A percentile compares a stretch with the other conserved stretches of the same genome.
Evolutionary conservation across 2,797 vertebrate species (phyloP).

Genomic region (Eulemur albifrons): DNA sequence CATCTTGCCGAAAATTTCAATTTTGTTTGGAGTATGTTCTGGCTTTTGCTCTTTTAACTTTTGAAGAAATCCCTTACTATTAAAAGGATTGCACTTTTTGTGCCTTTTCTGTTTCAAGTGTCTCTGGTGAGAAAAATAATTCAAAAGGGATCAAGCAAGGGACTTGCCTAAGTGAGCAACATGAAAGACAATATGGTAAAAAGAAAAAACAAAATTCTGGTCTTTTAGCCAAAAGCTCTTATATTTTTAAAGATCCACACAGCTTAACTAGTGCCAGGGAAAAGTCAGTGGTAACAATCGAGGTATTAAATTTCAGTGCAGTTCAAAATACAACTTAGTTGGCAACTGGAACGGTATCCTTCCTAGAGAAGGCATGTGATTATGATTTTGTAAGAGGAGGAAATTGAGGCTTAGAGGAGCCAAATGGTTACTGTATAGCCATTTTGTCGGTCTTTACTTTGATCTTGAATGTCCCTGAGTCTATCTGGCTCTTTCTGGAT

Average conservation of each 20-base stretch:
- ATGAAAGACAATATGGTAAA: neutral
- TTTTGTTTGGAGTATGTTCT: constrained; percentile 3
- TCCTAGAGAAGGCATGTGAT: neutral
- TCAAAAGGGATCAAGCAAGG: neutral
- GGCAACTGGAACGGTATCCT: neutral
- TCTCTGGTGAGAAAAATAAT: constrained; percentile 26
- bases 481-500: neutral
- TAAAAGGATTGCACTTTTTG: neutral
- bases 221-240: constrained; percentile 32
- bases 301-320: neutral
- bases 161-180: neutral
- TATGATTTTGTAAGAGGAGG: neutral
- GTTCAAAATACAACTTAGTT: neutral
- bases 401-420: neutral
- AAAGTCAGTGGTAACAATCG: neutral
- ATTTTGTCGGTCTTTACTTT: neutral
- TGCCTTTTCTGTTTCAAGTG: constrained; percentile 19
- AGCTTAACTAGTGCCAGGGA: neutral
- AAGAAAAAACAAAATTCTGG: neutral
- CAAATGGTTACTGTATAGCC: neutral
- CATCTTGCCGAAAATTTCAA: neutral
- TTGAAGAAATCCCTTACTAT: constrained; percentile 30
- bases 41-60: constrained; percentile 2
- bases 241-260: neutral
- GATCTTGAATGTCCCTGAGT: neutral